A percentile compares a stretch with the other conserved stretches of the same genome.
Conservation (phyloP, 2,888 invertebrate genomes). For the Melieria crassipennis region DNA sequence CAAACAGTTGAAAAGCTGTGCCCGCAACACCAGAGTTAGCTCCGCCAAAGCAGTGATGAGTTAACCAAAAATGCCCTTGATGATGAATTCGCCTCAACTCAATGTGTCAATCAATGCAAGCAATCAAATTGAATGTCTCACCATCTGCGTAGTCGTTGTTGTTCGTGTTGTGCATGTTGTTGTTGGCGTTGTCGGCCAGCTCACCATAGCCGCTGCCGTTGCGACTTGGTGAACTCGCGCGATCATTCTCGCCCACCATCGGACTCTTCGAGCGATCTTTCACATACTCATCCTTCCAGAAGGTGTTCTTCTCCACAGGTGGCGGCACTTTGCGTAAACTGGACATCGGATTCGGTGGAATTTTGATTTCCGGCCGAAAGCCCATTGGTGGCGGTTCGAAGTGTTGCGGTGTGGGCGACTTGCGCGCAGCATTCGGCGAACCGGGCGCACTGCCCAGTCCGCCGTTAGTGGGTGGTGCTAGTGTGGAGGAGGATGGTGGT, state of each 20-base stretch:
- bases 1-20: background rate
- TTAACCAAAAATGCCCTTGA: background rate
- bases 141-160: conserved; percentile 37
- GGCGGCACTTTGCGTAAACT: conserved; percentile 76
- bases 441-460: conserved; percentile 62
- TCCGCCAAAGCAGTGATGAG: background rate
- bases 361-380: conserved; percentile 78
- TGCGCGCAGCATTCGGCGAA: conserved; percentile 64
- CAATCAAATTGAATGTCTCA: conserved; percentile 20
- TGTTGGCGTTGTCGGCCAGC: conserved; percentile 39
- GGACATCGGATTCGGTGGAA: conserved; percentile 78
- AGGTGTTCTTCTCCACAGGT: conserved; percentile 73
- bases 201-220: conserved; percentile 7
- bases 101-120: background rate
- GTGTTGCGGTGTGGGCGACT: conserved; percentile 63
- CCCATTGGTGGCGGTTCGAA: conserved; percentile 68
- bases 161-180: conserved; percentile 39
- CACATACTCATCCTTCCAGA: conserved; percentile 69
- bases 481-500: conserved; percentile 59
- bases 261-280: conserved; percentile 67
- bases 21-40: background rate
- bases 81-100: background rate
- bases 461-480: conserved; percentile 63
- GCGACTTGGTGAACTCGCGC: conserved; percentile 27
- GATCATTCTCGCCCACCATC: conserved; percentile 51